phyloP scores from a whole-genome alignment of 2,888 invertebrate species.

The Athalia circularis region DNA sequence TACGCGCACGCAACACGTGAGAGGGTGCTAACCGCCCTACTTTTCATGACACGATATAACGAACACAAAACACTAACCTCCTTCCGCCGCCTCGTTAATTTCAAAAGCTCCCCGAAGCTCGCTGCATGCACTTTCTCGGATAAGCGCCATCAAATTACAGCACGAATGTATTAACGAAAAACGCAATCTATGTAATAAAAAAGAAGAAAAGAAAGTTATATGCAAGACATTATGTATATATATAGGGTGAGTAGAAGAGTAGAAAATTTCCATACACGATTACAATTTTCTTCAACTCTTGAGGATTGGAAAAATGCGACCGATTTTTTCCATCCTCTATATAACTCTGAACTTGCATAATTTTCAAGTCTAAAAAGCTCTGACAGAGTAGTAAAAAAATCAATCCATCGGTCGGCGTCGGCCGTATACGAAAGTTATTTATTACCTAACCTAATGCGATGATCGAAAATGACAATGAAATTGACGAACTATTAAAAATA shows the following conservation, averaged over 20 bases:
- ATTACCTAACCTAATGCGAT: too few species aligned
- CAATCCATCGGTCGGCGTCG: too few species aligned
- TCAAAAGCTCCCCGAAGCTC: conserved; percentile 16
- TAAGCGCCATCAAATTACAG: background rate
- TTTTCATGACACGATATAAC: conserved; percentile 21
- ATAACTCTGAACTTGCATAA: background rate
- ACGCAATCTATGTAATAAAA: conserved; percentile 5
- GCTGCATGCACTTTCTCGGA: background rate
- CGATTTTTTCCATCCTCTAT: background rate
- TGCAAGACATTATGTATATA: background rate
- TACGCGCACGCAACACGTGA: conserved; percentile 37
- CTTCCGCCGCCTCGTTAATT: background rate
- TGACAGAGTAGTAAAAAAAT: too few species aligned
- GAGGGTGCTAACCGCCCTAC: conserved; percentile 27
- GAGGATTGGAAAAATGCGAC: background rate
- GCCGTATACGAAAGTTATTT: too few species aligned
- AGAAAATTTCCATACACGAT: too few species aligned
- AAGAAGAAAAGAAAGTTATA: background rate
- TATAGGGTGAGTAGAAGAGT: too few species aligned
- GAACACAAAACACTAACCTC: conserved; percentile 13
- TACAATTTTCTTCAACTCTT: background rate
- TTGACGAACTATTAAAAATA: too few species aligned
- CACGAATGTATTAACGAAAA: background rate
- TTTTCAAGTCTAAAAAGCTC: background rate
- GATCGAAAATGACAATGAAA: too few species aligned